Percentiles rank a stretch among this genome's conserved stretches.
These are phyloP conservation scores for Acheta domesticus DNA, from an alignment of 2,888 invertebrate genomes.

Conservation along the genomic window DNA sequence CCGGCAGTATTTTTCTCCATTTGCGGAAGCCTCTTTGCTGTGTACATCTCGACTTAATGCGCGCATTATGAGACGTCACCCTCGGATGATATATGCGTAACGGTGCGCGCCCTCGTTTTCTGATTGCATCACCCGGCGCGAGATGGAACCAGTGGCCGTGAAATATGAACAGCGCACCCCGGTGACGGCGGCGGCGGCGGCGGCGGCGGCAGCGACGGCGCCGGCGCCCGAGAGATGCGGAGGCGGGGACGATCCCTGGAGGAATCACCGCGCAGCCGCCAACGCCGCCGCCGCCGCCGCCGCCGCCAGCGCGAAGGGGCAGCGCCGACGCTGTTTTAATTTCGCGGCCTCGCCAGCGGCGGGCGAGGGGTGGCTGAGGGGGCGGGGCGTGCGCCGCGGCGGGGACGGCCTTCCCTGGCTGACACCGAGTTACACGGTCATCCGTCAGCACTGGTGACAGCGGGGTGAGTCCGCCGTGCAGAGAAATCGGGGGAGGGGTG, in stretches of 20 bases:
- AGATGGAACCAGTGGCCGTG: conserved; percentile 30
- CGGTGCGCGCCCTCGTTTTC: conserved; percentile 10
- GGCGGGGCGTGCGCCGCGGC: neutral
- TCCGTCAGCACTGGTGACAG: conserved; percentile 28
- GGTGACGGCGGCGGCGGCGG: neutral
- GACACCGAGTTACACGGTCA: conserved; percentile 26
- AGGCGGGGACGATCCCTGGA: neutral
- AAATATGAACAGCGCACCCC: conserved; percentile 29
- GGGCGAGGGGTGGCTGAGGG: conserved; percentile 22
- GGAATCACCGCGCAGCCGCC: neutral
- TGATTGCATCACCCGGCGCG: conserved; percentile 11
- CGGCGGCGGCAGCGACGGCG: neutral
- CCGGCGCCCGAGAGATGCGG: neutral
- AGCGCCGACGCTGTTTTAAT: conserved; percentile 29
- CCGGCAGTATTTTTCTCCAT: neutral
- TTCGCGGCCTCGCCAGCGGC: conserved; percentile 28
- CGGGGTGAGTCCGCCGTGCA: neutral
- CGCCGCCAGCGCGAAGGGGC: neutral
- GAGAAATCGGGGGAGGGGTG: neutral
- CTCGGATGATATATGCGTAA: conserved; percentile 18
- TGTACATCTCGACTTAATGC: conserved; percentile 18
- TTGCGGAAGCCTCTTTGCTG: conserved; percentile 6
- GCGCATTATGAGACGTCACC: conserved; percentile 18
- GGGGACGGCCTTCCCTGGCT: conserved; percentile 3
- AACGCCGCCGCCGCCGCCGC: neutral